phyloP scores from a whole-genome alignment of 2,797 vertebrate species.

The Crenichthys baileyi region DNA sequence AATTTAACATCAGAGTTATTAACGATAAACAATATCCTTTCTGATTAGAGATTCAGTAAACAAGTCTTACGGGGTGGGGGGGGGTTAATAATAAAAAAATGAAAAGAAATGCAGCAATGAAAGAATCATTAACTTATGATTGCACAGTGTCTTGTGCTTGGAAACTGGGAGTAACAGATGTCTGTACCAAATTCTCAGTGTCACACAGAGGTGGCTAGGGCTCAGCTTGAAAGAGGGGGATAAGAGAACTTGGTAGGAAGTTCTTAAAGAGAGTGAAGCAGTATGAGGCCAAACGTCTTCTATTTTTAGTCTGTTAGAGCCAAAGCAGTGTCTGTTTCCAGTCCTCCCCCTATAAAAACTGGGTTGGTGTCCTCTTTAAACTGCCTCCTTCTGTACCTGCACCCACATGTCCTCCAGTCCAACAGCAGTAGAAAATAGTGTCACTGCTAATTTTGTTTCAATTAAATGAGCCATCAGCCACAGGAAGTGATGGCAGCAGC shows the following conservation, averaged over 20 bases:
- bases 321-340: conserved; percentile 52
- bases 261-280: conserved; percentile 49
- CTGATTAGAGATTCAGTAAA: too few relatives aligned
- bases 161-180: background rate
- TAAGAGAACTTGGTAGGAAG: conserved; percentile 38
- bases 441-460: conserved; percentile 47
- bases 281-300: conserved; percentile 57
- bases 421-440: conserved; percentile 32
- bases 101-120: background rate
- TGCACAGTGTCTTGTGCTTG: background rate
- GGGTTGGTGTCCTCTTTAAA: conserved; percentile 70
- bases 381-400: conserved; percentile 46
- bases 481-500: conserved; percentile 15
- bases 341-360: conserved; percentile 56
- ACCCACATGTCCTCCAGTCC: conserved; percentile 29
- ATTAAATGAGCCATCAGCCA: conserved; percentile 36
- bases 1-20: too few relatives aligned
- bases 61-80: too few relatives aligned
- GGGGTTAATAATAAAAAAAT: background rate
- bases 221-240: conserved; percentile 21
- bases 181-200: background rate
- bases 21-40: too few relatives aligned
- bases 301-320: conserved; percentile 70
- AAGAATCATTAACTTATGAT: background rate
- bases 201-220: conserved; percentile 25